These are phyloP conservation scores for Sturnus vulgaris DNA, from an alignment of 2,113 vertebrate species.

Conservation along the genomic window DNA sequence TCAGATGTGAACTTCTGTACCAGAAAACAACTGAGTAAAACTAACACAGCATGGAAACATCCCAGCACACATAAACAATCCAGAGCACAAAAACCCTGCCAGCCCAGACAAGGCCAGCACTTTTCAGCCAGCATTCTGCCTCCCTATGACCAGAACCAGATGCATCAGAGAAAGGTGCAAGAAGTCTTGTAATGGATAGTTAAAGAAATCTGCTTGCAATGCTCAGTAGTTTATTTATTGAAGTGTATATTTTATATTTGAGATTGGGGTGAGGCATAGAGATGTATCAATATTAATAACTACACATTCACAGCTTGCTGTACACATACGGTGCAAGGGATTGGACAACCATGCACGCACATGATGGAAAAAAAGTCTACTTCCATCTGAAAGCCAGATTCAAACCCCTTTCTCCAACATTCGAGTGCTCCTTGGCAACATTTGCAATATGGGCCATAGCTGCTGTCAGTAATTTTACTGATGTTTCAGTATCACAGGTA, in stretches of 20 bases:
- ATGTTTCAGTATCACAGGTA: neutral
- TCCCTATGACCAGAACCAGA: conserved; percentile 6
- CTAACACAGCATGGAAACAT: neutral
- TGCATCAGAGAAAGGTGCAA: conserved; percentile 60
- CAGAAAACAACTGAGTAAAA: neutral
- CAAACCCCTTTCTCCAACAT: neutral
- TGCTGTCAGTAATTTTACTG: neutral
- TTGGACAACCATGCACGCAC: neutral
- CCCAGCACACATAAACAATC: neutral
- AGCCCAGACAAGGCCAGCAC: neutral
- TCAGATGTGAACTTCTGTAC: neutral
- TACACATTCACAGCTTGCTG: neutral
- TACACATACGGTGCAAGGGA: neutral
- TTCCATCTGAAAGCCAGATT: conserved; percentile 14
- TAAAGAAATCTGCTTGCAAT: neutral
- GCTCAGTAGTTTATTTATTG: neutral
- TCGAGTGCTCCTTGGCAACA: neutral
- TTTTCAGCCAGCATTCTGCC: neutral
- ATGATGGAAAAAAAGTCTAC: neutral
- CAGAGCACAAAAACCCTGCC: neutral
- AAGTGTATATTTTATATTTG: neutral
- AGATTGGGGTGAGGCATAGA: neutral
- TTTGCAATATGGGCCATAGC: neutral
- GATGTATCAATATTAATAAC: neutral
- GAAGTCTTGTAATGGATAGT: neutral